Conservation (phyloP, 2,888 invertebrate species). For the Polydrusus cervinus region DNA sequence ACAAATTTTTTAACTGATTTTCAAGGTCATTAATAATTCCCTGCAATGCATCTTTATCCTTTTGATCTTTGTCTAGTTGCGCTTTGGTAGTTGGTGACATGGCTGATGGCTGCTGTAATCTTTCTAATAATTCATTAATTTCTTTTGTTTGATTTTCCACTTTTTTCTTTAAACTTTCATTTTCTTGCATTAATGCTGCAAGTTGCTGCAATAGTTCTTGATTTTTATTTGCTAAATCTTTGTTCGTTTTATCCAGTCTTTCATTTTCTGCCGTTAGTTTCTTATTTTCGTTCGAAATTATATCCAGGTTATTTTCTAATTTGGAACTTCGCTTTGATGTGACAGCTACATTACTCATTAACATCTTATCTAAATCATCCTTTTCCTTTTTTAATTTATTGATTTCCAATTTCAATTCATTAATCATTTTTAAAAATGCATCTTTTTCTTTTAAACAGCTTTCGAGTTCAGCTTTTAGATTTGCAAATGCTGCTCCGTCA, state of each 20-base stretch:
- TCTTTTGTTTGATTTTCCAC: conserved; percentile 59
- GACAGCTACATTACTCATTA: conserved; percentile 57
- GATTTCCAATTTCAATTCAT: conserved; percentile 39
- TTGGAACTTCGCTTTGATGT: conserved; percentile 55
- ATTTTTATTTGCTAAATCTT: conserved; percentile 51
- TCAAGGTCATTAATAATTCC: conserved; percentile 63
- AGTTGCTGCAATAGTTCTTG: conserved; percentile 37
- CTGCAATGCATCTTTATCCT: conserved; percentile 63
- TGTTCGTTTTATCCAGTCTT: conserved; percentile 35
- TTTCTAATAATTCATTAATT: conserved; percentile 59
- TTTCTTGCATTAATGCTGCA: conserved; percentile 59
- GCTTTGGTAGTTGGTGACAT: conserved; percentile 42
- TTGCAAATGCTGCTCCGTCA: too few relatives aligned
- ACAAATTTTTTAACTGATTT: conserved; percentile 58
- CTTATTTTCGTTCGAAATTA: conserved; percentile 50
- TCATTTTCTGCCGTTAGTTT: conserved; percentile 48
- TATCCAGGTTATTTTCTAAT: conserved; percentile 58
- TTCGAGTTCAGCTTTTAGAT: too few relatives aligned
- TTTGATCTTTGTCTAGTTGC: conserved; percentile 58
- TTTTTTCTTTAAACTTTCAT: conserved; percentile 60
- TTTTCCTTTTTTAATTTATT: conserved; percentile 57
- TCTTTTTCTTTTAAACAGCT: not conserved
- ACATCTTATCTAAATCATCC: conserved; percentile 58
- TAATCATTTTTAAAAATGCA: conserved; percentile 17
- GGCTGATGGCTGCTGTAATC: conserved; percentile 56